phyloP scores from a whole-genome alignment of 2,113 vertebrate species.

The Malurus cyaneus region DNA sequence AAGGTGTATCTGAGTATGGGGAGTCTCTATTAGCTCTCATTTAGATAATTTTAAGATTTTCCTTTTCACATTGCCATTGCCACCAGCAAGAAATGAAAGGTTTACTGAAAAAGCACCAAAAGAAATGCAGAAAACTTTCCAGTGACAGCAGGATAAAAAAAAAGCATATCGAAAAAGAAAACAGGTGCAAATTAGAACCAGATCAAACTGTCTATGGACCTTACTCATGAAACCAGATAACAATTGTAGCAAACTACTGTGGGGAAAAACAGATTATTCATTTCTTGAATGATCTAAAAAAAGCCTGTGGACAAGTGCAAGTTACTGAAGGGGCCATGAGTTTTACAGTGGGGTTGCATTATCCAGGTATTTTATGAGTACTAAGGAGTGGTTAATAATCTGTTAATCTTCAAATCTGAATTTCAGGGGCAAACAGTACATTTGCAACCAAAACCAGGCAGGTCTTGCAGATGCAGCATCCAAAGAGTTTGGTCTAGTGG shows the following conservation, averaged over 20 bases:
- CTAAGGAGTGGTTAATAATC: not conserved
- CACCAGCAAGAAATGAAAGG: not conserved
- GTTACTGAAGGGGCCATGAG: not conserved
- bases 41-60: not conserved
- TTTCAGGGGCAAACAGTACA: not conserved
- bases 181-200: not conserved
- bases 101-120: not conserved
- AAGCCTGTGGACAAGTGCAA: not conserved
- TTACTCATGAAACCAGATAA: not conserved
- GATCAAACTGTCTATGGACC: not conserved
- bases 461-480: not conserved
- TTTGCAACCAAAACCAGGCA: not conserved
- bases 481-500: rapidly evolving
- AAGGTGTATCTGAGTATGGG: not conserved
- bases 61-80: not conserved
- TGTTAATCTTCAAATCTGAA: not conserved
- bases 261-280: not conserved
- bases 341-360: not conserved
- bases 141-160: not conserved
- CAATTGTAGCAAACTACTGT: not conserved
- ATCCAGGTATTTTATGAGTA: not conserved
- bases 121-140: not conserved
- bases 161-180: not conserved
- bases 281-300: not conserved
- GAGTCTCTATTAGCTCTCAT: not conserved